Percentiles rank a stretch among this genome's conserved stretches.
Evolutionary conservation across 2,888 invertebrate species (phyloP).

Genomic region (Morpho achilles): DNA sequence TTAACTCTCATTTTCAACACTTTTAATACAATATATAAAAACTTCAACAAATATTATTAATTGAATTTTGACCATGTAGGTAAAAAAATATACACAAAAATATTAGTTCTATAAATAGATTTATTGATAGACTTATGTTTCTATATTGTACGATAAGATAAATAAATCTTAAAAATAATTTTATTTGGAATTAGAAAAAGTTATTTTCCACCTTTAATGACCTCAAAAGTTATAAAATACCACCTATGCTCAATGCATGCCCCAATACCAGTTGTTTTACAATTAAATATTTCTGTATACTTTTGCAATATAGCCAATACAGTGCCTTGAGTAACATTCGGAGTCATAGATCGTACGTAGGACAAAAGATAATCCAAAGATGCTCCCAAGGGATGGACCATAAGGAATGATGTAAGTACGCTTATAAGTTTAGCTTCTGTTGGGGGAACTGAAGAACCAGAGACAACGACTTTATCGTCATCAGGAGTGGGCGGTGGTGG

Average conservation of each 20-base stretch:
- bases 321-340: slow-evolving; percentile 39
- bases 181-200: background rate
- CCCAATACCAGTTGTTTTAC: slow-evolving; percentile 45
- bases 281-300: slow-evolving; percentile 45
- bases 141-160: too few relatives aligned
- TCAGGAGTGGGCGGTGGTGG: slow-evolving; percentile 40
- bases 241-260: slow-evolving; percentile 51
- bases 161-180: too few relatives aligned
- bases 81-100: too few relatives aligned
- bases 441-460: slow-evolving; percentile 34
- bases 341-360: slow-evolving; percentile 52
- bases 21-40: too few relatives aligned
- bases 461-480: slow-evolving; percentile 26
- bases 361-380: slow-evolving; percentile 55
- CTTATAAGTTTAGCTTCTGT: slow-evolving; percentile 62
- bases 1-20: too few relatives aligned
- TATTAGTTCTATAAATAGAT: too few relatives aligned
- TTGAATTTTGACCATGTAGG: too few relatives aligned
- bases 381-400: slow-evolving; percentile 60
- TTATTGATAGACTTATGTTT: too few relatives aligned
- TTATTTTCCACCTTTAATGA: slow-evolving; percentile 37
- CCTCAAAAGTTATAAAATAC: slow-evolving; percentile 50
- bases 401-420: slow-evolving; percentile 58
- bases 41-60: too few relatives aligned
- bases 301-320: slow-evolving; percentile 47